Evolutionary conservation across 1,140 invertebrate species (phyloP).

Genomic region (Philaenus spumarius): DNA sequence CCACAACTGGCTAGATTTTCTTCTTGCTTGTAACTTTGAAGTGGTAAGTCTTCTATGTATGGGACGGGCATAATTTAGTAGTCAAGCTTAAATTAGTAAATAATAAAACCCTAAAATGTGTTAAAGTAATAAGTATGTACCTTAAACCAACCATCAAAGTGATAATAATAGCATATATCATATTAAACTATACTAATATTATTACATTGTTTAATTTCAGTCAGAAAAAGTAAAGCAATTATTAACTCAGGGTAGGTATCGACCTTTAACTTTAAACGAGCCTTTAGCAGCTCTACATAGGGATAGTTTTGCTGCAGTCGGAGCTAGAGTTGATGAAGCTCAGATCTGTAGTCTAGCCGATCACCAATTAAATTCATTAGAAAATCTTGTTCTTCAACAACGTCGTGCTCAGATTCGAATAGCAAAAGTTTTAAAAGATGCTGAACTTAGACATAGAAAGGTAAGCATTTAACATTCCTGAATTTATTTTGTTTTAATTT

Average conservation of each 20-base stretch:
- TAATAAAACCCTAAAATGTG: too few relatives aligned
- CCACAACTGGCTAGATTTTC: too few relatives aligned
- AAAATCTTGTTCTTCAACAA: slow-evolving; percentile 75
- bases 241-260: slow-evolving; percentile 57
- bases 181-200: too few relatives aligned
- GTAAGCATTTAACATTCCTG: too few relatives aligned
- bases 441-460: slow-evolving; percentile 70
- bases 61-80: too few relatives aligned
- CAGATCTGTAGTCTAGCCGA: slow-evolving; percentile 49
- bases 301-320: slow-evolving; percentile 60
- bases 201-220: slow-evolving; percentile 40
- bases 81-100: too few relatives aligned
- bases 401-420: slow-evolving; percentile 70
- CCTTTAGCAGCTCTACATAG: slow-evolving; percentile 75
- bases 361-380: slow-evolving; percentile 67
- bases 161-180: too few relatives aligned
- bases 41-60: too few relatives aligned
- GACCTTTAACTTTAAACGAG: slow-evolving; percentile 56
- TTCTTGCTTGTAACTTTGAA: too few relatives aligned
- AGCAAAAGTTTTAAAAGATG: slow-evolving; percentile 70
- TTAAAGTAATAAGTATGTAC: too few relatives aligned
- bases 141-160: too few relatives aligned
- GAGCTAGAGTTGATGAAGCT: slow-evolving; percentile 46
- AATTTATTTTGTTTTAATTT: too few relatives aligned
- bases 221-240: slow-evolving; percentile 75